Evolutionary conservation across 2,797 vertebrate species (phyloP).

Genomic region (Ambastaia sidthimunki): DNA sequence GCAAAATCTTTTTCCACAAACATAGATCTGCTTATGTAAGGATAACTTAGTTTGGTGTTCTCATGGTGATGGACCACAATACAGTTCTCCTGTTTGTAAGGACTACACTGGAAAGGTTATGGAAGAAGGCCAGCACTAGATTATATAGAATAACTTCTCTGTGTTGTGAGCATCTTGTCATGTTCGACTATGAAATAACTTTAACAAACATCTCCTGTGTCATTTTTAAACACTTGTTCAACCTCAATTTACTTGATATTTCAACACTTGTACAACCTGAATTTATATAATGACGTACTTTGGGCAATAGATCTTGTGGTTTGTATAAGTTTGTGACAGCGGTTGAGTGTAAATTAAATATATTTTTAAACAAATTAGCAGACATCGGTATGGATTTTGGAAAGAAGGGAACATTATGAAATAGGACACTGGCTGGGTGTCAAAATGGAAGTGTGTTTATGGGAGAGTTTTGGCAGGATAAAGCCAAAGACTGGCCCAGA

Average conservation of each 20-base stretch:
- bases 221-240: background rate
- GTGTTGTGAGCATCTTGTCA: background rate
- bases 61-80: conserved; percentile 13
- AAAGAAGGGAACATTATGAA: conserved; percentile 25
- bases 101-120: background rate
- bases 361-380: conserved; percentile 24
- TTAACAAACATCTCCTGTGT: background rate
- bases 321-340: conserved; percentile 22
- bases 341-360: conserved; percentile 21
- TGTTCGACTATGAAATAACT: background rate
- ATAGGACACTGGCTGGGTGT: conserved; percentile 41
- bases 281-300: background rate
- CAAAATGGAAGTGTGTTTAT: conserved; percentile 70
- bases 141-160: background rate
- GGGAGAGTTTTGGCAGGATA: conserved; percentile 74
- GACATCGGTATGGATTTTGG: conserved; percentile 26
- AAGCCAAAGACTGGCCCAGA: conserved; percentile 70
- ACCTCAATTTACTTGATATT: background rate
- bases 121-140: background rate
- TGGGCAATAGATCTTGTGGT: background rate
- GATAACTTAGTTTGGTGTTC: conserved; percentile 23
- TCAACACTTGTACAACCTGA: background rate
- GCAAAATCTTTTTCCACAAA: background rate
- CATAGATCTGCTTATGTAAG: background rate
- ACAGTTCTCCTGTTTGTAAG: conserved; percentile 1